Evolutionary conservation across 2,113 vertebrate genomes (phyloP).

Genomic region (Cacatua alba): DNA sequence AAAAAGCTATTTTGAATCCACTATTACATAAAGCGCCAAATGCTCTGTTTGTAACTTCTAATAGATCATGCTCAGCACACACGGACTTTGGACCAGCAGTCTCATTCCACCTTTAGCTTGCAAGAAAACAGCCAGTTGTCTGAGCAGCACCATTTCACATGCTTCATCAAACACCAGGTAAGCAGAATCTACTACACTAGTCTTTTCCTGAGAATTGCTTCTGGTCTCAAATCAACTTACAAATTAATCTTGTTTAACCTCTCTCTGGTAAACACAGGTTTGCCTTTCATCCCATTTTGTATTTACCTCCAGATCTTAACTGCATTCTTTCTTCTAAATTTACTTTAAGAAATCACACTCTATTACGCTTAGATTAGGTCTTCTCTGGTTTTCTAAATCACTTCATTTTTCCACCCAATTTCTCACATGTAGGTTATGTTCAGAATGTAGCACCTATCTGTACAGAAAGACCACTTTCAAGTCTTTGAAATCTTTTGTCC

Average conservation of each 20-base stretch:
- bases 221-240: background rate
- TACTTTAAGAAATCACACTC: background rate
- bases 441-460: background rate
- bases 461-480: background rate
- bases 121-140: background rate
- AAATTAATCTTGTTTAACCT: background rate
- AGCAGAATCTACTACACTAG: background rate
- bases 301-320: background rate
- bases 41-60: background rate
- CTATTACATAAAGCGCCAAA: background rate
- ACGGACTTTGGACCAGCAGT: background rate
- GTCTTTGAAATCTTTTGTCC: background rate
- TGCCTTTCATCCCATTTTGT: background rate
- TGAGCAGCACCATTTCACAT: background rate
- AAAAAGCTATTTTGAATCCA: background rate
- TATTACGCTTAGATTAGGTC: background rate
- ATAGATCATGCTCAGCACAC: background rate
- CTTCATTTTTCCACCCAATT: background rate
- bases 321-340: background rate
- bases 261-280: background rate
- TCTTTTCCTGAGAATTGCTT: background rate
- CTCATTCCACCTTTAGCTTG: background rate
- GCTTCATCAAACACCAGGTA: background rate
- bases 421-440: background rate
- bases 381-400: background rate